A percentile compares a stretch with the other conserved stretches of the same genome.
These are phyloP conservation scores for Mercenaria mercenaria DNA, from an alignment of 1,140 invertebrate genomes.

Conservation along the genomic window DNA sequence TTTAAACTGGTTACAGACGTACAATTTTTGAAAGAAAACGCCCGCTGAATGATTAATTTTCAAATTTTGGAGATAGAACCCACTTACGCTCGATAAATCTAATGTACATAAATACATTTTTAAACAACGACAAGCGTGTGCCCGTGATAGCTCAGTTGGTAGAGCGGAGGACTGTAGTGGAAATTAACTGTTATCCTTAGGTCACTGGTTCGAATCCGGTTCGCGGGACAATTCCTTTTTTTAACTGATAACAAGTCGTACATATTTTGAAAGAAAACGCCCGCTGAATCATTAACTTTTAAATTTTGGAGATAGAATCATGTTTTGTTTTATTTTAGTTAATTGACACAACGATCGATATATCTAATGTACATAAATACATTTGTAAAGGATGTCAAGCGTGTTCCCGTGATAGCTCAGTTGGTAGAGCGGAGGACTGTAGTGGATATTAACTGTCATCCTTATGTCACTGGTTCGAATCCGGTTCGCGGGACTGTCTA, in stretches of 20 bases:
- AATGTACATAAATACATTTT: not conserved
- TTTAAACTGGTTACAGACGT: no score
- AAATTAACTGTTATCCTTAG: conserved; percentile 30
- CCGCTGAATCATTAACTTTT: no score
- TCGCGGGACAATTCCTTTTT: no score
- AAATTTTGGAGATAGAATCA: no score
- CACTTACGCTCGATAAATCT: no score
- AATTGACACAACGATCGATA: no score
- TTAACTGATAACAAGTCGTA: no score
- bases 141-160: conserved; percentile 78
- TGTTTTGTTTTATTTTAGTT: no score
- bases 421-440: conserved; percentile 80
- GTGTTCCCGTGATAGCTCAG: conserved; percentile 75
- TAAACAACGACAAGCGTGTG: not conserved
- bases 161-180: conserved; percentile 80
- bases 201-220: conserved; percentile 54
- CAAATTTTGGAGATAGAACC: no score
- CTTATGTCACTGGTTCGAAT: not conserved
- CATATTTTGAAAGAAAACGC: no score
- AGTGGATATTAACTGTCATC: conserved; percentile 28
- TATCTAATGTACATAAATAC: no score
- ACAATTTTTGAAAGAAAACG: not conserved
- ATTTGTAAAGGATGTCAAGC: no score
- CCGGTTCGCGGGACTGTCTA: not conserved
- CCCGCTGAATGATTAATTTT: not conserved